These are phyloP conservation scores for Pangasianodon hypophthalmus DNA, from an alignment of 2,113 vertebrate species.

Conservation along the genomic window DNA sequence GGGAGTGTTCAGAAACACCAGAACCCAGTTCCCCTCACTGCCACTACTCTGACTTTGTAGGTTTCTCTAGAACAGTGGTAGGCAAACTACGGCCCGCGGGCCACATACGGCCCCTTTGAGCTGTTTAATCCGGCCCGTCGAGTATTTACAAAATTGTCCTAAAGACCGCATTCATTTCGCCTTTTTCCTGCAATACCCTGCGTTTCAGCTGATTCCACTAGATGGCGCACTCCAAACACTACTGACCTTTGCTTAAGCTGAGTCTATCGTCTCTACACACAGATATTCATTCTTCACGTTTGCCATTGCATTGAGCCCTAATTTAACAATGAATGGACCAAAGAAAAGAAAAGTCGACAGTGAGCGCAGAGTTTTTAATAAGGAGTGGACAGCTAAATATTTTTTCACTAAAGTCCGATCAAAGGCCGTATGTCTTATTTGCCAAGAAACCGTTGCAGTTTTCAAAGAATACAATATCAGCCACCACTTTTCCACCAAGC, in stretches of 20 bases:
- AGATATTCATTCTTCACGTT: not conserved
- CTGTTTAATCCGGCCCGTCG: no score
- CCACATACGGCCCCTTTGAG: no score
- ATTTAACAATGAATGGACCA: not conserved
- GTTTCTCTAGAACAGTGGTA: no score
- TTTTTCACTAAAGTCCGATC: no score
- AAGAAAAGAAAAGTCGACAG: not conserved
- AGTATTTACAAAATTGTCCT: no score
- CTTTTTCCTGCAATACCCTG: not conserved
- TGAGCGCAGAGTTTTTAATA: not conserved
- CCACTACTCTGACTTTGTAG: not conserved
- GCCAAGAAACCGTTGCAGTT: no score
- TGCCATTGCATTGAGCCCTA: not conserved
- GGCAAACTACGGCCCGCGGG: no score
- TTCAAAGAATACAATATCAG: no score
- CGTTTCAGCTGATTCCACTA: not conserved
- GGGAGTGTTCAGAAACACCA: not conserved
- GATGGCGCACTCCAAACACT: not conserved
- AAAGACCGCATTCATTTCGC: not conserved
- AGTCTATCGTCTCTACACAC: not conserved
- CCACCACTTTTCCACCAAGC: no score
- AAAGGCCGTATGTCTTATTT: no score
- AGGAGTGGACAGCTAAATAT: no score
- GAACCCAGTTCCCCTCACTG: not conserved
- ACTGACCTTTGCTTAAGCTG: not conserved